Conservation (phyloP, 2,888 invertebrate genomes). For the Andrena hattorfiana region DNA sequence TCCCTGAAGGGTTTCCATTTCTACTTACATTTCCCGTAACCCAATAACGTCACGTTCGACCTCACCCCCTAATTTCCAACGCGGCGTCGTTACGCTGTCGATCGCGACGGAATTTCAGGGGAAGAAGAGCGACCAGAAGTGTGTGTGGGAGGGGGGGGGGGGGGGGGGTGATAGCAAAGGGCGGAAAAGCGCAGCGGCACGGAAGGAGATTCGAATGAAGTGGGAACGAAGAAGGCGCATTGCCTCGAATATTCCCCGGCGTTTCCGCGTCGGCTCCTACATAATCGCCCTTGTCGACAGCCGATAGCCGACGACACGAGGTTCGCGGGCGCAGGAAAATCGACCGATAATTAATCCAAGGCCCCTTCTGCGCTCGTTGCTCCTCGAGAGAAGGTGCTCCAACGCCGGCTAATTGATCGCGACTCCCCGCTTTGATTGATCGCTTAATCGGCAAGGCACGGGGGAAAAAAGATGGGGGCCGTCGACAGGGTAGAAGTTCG, state of each 20-base stretch:
- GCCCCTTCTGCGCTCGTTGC: constrained; percentile 16
- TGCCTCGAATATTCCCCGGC: constrained; percentile 50
- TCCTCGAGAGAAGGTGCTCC: constrained; percentile 66
- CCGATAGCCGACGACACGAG: neutral
- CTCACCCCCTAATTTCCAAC: constrained; percentile 48
- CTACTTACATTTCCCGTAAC: constrained; percentile 25
- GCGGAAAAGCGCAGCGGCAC: constrained; percentile 48
- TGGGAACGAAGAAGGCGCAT: constrained; percentile 53
- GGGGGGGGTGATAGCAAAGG: constrained; percentile 1
- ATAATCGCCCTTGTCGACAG: too few species aligned
- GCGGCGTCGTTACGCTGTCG: constrained; percentile 53
- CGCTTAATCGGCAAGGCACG: constrained; percentile 73
- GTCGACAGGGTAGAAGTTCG: constrained; percentile 10
- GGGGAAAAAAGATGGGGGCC: constrained; percentile 22
- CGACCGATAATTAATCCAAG: constrained; percentile 78
- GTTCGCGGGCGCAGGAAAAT: constrained; percentile 41
- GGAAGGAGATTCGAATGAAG: constrained; percentile 65
- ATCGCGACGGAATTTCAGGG: constrained; percentile 41
- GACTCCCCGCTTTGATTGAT: constrained; percentile 76
- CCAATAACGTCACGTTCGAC: constrained; percentile 29
- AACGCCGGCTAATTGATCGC: constrained; percentile 79
- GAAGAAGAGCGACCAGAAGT: neutral
- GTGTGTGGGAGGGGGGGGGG: too few species aligned
- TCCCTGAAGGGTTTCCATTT: constrained; percentile 15
- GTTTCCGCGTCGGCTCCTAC: constrained; percentile 7